Evolutionary conservation across 2,113 vertebrate genomes (phyloP).

Genomic region (Ginglymostoma cirratum): DNA sequence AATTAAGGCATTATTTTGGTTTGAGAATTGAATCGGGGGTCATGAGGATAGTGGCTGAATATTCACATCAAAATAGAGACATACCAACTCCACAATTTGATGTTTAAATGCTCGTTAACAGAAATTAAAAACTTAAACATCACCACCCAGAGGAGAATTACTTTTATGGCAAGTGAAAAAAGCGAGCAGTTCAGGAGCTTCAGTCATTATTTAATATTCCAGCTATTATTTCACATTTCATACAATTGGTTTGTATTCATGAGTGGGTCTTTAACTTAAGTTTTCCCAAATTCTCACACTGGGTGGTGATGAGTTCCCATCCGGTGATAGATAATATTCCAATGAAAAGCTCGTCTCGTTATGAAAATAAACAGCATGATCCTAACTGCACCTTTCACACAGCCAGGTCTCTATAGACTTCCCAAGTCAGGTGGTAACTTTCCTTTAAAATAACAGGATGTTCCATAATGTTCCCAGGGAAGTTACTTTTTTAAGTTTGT

Average conservation of each 20-base stretch:
- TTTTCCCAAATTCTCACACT: background rate
- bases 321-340: background rate
- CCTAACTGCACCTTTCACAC: background rate
- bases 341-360: background rate
- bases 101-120: background rate
- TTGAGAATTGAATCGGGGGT: background rate
- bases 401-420: background rate
- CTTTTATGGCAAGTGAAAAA: background rate
- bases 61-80: background rate
- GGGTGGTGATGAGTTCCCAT: background rate
- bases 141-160: background rate
- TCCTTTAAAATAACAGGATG: background rate
- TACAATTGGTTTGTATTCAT: background rate
- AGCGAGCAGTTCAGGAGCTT: background rate
- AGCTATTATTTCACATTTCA: background rate
- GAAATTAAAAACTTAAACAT: background rate
- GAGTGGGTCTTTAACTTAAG: background rate
- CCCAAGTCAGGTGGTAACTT: background rate
- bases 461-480: background rate
- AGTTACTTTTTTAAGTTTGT: background rate
- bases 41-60: background rate
- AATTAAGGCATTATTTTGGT: background rate
- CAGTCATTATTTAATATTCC: background rate
- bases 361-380: background rate
- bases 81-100: background rate